phyloP scores from a whole-genome alignment of 2,797 vertebrate species.

The Lophura swinhoii region DNA sequence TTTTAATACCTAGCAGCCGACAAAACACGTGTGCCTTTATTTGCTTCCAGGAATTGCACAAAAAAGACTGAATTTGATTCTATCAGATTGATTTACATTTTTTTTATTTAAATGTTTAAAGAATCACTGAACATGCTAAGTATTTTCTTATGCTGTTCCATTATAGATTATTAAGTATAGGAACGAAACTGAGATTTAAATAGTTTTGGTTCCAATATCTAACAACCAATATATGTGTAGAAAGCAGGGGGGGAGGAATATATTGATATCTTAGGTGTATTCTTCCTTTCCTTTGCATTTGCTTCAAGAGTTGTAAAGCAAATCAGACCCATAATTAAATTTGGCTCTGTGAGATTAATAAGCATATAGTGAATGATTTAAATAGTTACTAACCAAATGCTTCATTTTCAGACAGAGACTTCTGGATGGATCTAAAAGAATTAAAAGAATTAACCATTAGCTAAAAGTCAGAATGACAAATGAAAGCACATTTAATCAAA shows the following conservation, averaged over 20 bases:
- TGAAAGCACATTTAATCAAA: slow-evolving; percentile 22
- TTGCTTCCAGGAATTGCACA: slow-evolving; percentile 44
- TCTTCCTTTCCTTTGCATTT: neutral
- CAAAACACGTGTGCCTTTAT: neutral
- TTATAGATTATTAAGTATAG: neutral
- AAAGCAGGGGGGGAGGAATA: neutral
- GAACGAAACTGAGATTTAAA: neutral
- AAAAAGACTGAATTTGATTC: neutral
- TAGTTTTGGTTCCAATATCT: neutral
- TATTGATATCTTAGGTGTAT: neutral
- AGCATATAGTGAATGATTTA: neutral
- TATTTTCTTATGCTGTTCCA: neutral
- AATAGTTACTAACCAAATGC: slow-evolving; percentile 82
- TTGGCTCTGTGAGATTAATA: slow-evolving; percentile 13
- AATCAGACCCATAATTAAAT: slow-evolving; percentile 42
- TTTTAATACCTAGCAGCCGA: neutral
- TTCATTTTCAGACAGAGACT: slow-evolving; percentile 81
- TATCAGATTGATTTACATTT: no score
- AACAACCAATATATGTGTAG: neutral
- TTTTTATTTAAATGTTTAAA: neutral
- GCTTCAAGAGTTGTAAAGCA: slow-evolving; percentile 21
- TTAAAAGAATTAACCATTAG: slow-evolving; percentile 67
- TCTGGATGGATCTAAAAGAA: slow-evolving; percentile 82
- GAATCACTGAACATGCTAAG: neutral
- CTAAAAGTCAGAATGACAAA: slow-evolving; percentile 53